phyloP scores from a whole-genome alignment of 2,113 vertebrate species.

The Morphnarchus princeps region DNA sequence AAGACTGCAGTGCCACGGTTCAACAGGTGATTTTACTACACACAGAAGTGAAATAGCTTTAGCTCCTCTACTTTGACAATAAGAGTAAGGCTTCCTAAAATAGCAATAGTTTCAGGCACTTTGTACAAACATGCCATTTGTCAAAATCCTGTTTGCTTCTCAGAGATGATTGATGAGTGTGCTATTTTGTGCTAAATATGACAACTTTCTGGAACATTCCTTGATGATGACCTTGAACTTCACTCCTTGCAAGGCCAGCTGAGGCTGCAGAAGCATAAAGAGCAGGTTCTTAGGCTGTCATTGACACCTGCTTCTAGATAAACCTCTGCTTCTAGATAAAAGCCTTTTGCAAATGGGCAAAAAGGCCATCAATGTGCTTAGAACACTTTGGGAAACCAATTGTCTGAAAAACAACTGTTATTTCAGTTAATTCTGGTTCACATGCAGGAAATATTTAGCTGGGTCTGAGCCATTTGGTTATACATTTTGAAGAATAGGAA shows the following conservation, averaged over 20 bases:
- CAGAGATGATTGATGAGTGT: slow-evolving; percentile 11
- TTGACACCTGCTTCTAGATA: slow-evolving; percentile 1
- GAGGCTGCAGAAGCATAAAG: not conserved
- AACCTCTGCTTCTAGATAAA: not conserved
- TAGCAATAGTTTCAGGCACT: not conserved
- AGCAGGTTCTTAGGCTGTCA: not conserved
- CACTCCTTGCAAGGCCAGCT: not conserved
- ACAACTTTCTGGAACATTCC: slow-evolving; percentile 40
- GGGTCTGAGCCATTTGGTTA: not conserved
- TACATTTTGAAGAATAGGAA: not conserved
- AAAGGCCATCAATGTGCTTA: not conserved
- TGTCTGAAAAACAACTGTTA: not conserved
- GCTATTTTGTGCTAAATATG: slow-evolving; percentile 35
- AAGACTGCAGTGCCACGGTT: not conserved
- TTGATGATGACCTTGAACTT: not conserved
- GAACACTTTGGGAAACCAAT: not conserved
- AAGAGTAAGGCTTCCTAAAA: not conserved
- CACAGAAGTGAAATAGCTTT: not conserved
- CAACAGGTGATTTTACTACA: not conserved
- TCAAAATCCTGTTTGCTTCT: slow-evolving; percentile 18
- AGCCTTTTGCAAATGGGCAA: not conserved
- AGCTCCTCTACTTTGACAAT: not conserved
- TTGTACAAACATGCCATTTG: slow-evolving; percentile 9
- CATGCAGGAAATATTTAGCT: not conserved
- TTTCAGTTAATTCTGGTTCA: not conserved